Conservation (phyloP, 2,888 invertebrate genomes). For the Thumatha senex region DNA sequence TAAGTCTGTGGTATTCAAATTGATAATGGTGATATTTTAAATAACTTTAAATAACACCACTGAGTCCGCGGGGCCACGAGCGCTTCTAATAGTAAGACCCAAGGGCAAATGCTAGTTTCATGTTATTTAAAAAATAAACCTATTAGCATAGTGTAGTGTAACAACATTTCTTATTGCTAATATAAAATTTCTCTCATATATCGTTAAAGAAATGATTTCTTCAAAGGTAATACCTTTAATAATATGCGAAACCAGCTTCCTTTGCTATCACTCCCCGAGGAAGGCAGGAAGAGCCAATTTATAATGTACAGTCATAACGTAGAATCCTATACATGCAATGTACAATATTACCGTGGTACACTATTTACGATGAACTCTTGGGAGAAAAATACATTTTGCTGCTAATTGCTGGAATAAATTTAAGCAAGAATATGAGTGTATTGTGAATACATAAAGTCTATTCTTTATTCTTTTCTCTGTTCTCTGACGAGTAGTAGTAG, state of each 20-base stretch:
- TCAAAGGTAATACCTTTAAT: slow-evolving; percentile 7
- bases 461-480: too few species aligned
- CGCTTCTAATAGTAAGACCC: too few species aligned
- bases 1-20: too few species aligned
- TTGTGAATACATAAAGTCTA: slow-evolving; percentile 1
- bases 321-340: slow-evolving; percentile 31
- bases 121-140: background rate
- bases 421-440: slow-evolving; percentile 26
- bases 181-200: too few species aligned
- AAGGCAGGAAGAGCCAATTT: slow-evolving; percentile 33
- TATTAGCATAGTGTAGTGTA: too few species aligned
- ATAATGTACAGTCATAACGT: slow-evolving; percentile 35
- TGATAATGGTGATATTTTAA: too few species aligned
- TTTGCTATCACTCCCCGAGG: slow-evolving; percentile 25
- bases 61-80: too few species aligned
- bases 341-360: slow-evolving; percentile 6
- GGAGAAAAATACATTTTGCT: slow-evolving; percentile 39
- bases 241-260: slow-evolving; percentile 24
- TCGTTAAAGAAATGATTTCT: too few species aligned
- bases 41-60: too few species aligned
- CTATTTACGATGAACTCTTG: slow-evolving; percentile 26
- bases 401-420: slow-evolving; percentile 36
- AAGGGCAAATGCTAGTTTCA: too few species aligned
- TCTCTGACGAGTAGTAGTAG: too few species aligned
- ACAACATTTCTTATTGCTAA: too few species aligned